These are phyloP conservation scores for Megaustenia siamemsis DNA, from an alignment of 2,888 invertebrate genomes.

Conservation along the genomic window DNA sequence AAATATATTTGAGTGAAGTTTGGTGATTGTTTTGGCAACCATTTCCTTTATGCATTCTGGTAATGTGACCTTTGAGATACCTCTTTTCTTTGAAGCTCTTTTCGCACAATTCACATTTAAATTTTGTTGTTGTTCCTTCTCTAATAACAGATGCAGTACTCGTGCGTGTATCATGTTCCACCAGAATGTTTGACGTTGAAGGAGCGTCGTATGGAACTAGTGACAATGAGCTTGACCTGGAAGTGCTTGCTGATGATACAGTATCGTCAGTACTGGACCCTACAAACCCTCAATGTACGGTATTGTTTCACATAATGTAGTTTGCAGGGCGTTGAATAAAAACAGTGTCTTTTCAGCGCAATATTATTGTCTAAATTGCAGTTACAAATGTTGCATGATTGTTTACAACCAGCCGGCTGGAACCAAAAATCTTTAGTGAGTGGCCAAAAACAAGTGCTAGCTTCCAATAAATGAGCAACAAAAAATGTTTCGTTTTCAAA, in stretches of 20 bases:
- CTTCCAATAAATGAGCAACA: not conserved
- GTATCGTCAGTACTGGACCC: no score
- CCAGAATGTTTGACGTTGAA: no score
- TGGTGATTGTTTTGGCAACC: no score
- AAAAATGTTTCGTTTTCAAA: not conserved
- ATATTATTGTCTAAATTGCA: not conserved
- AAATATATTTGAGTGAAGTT: no score
- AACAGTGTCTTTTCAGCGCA: not conserved
- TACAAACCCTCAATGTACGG: no score
- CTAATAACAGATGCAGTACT: not conserved
- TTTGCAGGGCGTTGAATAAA: not conserved
- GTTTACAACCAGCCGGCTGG: not conserved
- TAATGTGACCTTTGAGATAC: not conserved
- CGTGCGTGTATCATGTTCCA: not conserved
- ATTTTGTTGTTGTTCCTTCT: not conserved
- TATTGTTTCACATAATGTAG: not conserved
- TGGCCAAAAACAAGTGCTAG: not conserved
- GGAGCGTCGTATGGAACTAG: no score
- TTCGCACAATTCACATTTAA: not conserved
- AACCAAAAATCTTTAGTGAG: not conserved
- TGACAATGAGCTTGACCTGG: no score
- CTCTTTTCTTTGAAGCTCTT: not conserved
- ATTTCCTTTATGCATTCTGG: not conserved
- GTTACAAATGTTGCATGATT: not conserved
- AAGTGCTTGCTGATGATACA: no score